Percentiles rank a stretch among this genome's conserved stretches.
Conservation (phyloP, 2,888 invertebrate genomes). For the Gonocerus acuteangulatus region DNA sequence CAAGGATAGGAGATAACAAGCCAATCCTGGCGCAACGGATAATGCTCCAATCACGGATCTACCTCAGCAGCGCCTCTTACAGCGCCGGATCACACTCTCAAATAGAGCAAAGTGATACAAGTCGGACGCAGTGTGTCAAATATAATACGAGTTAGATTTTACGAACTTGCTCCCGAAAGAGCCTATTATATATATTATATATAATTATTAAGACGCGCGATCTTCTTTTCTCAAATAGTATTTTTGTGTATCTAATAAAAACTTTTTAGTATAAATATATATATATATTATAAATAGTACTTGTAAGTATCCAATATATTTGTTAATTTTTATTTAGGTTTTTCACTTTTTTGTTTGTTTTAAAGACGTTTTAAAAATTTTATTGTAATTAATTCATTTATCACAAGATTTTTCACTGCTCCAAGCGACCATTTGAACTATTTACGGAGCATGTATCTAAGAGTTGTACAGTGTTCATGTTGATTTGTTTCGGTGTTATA, state of each 20-base stretch:
- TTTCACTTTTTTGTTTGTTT: conserved; percentile 7
- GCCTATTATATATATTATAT: conserved; percentile 17
- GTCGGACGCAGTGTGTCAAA: conserved; percentile 25
- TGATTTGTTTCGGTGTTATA: conserved; percentile 7
- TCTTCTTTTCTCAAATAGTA: conserved; percentile 32
- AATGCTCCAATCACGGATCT: conserved; percentile 14
- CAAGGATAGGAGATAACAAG: conserved; percentile 63
- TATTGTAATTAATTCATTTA: conserved; percentile 27
- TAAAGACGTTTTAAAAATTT: conserved; percentile 12
- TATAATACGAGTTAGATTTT: conserved; percentile 5
- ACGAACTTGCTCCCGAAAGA: conserved; percentile 21
- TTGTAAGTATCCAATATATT: conserved; percentile 20
- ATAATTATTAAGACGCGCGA: conserved; percentile 27
- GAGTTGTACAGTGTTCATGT: conserved; percentile 7
- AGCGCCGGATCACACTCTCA: conserved; percentile 3
- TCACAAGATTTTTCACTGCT: conserved; percentile 17
- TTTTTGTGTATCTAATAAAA: conserved; percentile 33
- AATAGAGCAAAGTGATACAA: background rate
- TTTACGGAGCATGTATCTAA: background rate
- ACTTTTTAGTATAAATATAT: conserved; percentile 29
- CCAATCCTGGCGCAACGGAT: conserved; percentile 10
- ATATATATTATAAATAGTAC: conserved; percentile 29
- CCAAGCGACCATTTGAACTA: background rate
- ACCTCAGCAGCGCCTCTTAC: conserved; percentile 18
- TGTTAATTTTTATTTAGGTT: conserved; percentile 19